Evolutionary conservation across 2,888 invertebrate species (phyloP).

Genomic region (Helleia helle): DNA sequence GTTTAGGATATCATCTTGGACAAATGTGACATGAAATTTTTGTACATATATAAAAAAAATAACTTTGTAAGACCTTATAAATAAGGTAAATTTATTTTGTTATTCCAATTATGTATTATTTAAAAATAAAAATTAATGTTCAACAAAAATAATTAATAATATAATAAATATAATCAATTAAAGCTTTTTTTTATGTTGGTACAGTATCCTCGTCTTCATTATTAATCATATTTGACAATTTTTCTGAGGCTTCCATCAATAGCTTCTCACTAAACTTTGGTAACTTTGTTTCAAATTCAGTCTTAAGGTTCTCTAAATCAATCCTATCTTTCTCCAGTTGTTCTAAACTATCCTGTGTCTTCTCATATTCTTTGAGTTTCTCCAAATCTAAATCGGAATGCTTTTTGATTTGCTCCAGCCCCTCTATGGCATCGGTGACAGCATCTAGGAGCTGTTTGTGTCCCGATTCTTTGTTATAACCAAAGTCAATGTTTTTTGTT

Average conservation of each 20-base stretch:
- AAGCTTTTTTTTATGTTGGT: background rate
- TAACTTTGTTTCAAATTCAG: conserved; percentile 45
- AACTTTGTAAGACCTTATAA: too few relatives aligned
- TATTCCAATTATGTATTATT: too few relatives aligned
- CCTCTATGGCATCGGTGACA: conserved; percentile 51
- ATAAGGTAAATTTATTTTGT: too few relatives aligned
- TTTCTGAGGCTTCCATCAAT: conserved; percentile 47
- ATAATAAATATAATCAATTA: background rate
- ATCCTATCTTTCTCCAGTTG: conserved; percentile 37
- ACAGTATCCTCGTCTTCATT: conserved; percentile 27
- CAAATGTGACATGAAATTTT: too few relatives aligned
- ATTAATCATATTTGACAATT: conserved; percentile 39
- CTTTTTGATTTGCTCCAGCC: conserved; percentile 49
- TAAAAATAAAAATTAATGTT: too few relatives aligned
- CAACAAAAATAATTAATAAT: background rate
- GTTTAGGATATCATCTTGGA: too few relatives aligned
- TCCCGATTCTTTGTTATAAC: conserved; percentile 43
- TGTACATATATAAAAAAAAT: too few relatives aligned
- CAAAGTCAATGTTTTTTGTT: conserved; percentile 52
- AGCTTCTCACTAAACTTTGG: conserved; percentile 49
- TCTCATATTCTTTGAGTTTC: conserved; percentile 45
- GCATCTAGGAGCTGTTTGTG: conserved; percentile 54
- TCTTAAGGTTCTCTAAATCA: conserved; percentile 40
- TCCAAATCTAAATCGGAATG: conserved; percentile 43
- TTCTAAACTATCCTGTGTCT: conserved; percentile 29